Percentiles rank a stretch among this genome's conserved stretches.
phyloP scores from a whole-genome alignment of 2,113 vertebrate genomes.

The Spea multiplicata region DNA sequence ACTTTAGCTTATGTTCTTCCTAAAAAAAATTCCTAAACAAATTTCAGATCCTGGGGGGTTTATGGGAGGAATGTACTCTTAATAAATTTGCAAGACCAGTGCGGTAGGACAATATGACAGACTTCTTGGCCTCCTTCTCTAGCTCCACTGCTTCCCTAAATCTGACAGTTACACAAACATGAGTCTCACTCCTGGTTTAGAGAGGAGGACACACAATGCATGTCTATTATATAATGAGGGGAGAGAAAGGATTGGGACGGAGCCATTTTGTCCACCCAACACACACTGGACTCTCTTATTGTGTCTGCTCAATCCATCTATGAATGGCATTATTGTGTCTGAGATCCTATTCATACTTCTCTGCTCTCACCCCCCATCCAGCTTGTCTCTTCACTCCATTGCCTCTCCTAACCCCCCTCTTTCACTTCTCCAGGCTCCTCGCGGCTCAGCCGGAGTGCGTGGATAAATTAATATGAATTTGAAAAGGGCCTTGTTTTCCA shows the following conservation, averaged over 20 bases:
- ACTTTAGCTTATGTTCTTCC: no score
- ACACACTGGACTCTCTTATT: slow-evolving; percentile 73
- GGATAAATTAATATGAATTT: slow-evolving; percentile 50
- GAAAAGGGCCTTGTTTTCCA: slow-evolving; percentile 45
- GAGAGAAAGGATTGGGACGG: slow-evolving; percentile 53
- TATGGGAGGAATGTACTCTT: not conserved
- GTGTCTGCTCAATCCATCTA: slow-evolving; percentile 75
- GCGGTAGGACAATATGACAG: slow-evolving; percentile 30
- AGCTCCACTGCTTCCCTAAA: slow-evolving; percentile 57
- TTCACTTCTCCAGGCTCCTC: not conserved
- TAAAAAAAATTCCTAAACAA: not conserved
- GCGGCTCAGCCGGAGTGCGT: slow-evolving; percentile 33
- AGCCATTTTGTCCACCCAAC: slow-evolving; percentile 65
- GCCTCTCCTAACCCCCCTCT: slow-evolving; percentile 61
- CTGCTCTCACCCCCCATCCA: slow-evolving; percentile 22
- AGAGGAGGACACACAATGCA: slow-evolving; percentile 72
- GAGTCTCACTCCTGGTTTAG: slow-evolving; percentile 67
- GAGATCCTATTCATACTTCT: slow-evolving; percentile 63
- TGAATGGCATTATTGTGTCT: slow-evolving; percentile 86
- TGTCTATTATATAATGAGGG: slow-evolving; percentile 69
- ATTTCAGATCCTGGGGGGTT: not conserved
- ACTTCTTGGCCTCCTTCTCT: slow-evolving; percentile 47
- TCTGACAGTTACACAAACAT: slow-evolving; percentile 62
- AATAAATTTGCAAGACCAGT: slow-evolving; percentile 24
- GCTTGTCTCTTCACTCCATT: slow-evolving; percentile 44